Base-by-base conservation (phyloP, 2,888 invertebrate genomes). In the Xylota sylvarum region DNA sequence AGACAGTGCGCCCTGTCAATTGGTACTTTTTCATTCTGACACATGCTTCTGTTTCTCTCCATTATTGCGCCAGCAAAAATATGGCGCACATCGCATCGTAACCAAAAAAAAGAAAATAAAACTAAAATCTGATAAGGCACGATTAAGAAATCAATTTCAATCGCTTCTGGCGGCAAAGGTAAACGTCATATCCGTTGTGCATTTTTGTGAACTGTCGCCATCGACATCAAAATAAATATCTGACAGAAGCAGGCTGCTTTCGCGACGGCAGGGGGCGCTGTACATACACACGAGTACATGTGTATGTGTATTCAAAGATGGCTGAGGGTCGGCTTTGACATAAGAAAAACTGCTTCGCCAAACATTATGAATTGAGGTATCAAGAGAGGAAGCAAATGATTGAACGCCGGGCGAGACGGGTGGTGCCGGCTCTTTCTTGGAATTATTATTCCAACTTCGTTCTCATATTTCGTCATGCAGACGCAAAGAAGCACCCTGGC, bases 401-500 rank as follows among this genome's bases (percentile, higher is more conserved):
- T 40, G 35, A 67, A 40, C 35, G 37, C 17, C 35, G 30, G 58
- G 35, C 46, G 76, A 10, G 17, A 5, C 9, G 35, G 43, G 27
- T 58, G 37, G 10, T 37, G 7, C 10, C 6, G 32, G 32, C 37
- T 46, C 12, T 72, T 72, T 58, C 35, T 64, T 60, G 17, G 67
- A 40, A 77, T 67, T 77, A 67, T 77, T 67, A 58, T 77, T 77
- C 77, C 58, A 4, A 40, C 17, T 50, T 48, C 67, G 69, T 60
- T 55, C 43, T 58, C 50, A 50, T 27, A 77, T 77, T 67, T 67
- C 60, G 32, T 43, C 62, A 52, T 32, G 32, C 32, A 58, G 14
- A 43, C 56, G 35, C 19, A 10, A 9, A 32, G 46, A 19, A 58
- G 35, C 35, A 48, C 46, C 30, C 56, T 27, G 40, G 56, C 46